phyloP scores from a whole-genome alignment of 1,140 invertebrate species.

The Hirudo medicinalis region DNA sequence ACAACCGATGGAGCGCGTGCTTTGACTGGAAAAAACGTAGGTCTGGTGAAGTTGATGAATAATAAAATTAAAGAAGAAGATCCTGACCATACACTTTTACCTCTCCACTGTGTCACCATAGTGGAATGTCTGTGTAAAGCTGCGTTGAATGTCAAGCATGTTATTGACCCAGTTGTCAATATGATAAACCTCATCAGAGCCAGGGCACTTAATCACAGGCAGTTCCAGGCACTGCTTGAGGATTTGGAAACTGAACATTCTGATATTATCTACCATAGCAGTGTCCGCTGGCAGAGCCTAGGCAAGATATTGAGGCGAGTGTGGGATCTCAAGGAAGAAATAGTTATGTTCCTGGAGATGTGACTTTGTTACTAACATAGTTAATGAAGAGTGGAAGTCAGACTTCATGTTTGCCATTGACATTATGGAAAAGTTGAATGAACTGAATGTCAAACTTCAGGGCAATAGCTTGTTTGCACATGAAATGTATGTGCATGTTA shows the following conservation, averaged over 20 bases:
- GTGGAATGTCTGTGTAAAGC: too few relatives aligned
- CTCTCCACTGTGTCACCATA: too few relatives aligned
- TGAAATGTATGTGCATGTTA: too few relatives aligned
- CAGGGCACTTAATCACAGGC: slow-evolving; percentile 13
- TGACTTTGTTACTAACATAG: neutral
- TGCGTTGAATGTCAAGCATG: too few relatives aligned
- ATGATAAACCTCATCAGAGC: neutral
- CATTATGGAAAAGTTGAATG: neutral
- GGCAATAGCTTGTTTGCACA: neutral
- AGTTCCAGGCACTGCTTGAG: slow-evolving; percentile 11
- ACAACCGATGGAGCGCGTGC: too few relatives aligned
- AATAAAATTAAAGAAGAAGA: too few relatives aligned
- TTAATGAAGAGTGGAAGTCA: neutral
- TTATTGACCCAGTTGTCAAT: too few relatives aligned
- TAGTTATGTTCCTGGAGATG: neutral
- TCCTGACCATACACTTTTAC: too few relatives aligned
- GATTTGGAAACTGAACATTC: neutral
- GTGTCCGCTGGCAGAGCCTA: slow-evolving; percentile 10
- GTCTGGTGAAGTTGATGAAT: too few relatives aligned
- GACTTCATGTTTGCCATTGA: neutral
- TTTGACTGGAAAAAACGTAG: too few relatives aligned
- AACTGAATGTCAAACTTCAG: slow-evolving; percentile 7
- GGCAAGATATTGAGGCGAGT: slow-evolving; percentile 6
- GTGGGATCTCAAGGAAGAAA: slow-evolving; percentile 5
- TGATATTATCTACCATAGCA: slow-evolving; percentile 6